Conservation (phyloP, 2,888 invertebrate genomes). For the Dicyrtomina minuta region DNA sequence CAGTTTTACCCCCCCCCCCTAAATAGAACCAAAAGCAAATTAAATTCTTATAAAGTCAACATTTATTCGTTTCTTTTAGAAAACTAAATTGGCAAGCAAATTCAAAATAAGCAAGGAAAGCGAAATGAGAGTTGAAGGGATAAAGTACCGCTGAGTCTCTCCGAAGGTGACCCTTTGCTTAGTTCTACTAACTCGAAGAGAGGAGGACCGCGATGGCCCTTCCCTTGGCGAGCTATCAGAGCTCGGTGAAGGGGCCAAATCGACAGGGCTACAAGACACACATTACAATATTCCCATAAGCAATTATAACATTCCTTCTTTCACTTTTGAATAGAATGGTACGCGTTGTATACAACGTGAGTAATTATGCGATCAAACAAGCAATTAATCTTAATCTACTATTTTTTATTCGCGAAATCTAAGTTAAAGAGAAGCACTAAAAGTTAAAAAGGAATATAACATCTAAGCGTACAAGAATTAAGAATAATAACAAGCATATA, state of each 20-base stretch:
- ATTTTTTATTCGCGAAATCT: no score
- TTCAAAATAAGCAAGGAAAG: neutral
- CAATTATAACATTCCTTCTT: neutral
- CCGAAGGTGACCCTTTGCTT: constrained; percentile 65
- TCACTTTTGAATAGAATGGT: neutral
- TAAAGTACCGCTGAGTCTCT: constrained; percentile 59
- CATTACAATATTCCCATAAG: constrained; percentile 24
- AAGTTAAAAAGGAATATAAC: no score
- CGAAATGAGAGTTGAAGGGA: constrained; percentile 17
- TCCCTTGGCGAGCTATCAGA: constrained; percentile 68
- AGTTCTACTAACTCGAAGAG: constrained; percentile 63
- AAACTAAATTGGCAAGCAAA: neutral
- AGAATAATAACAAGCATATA: no score
- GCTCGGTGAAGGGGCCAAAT: constrained; percentile 43
- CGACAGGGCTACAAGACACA: constrained; percentile 47
- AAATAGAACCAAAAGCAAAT: no score
- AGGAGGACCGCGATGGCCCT: constrained; percentile 63
- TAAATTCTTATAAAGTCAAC: neutral
- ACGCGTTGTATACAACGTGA: no score
- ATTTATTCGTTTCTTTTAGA: no score
- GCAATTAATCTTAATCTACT: no score
- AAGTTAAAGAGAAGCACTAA: no score
- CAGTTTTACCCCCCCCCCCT: no score
- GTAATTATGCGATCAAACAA: no score
- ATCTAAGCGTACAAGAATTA: no score